Conservation (phyloP, 2,113 vertebrate genomes). For the Entomyzon cyanotis region DNA sequence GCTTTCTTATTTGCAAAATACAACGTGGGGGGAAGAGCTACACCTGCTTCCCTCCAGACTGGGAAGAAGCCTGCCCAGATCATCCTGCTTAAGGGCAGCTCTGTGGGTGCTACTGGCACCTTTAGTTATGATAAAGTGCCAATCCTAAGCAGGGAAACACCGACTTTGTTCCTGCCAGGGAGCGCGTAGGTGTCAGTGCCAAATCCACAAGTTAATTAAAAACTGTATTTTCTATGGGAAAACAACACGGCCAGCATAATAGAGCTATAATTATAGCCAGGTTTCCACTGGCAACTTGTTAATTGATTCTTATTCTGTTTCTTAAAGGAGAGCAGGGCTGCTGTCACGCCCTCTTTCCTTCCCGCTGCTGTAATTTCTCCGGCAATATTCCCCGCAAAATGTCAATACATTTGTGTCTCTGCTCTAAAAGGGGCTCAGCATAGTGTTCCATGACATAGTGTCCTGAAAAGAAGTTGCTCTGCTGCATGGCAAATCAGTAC, state of each 20-base stretch:
- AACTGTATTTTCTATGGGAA: slow-evolving; percentile 50
- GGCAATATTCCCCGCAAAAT: not conserved
- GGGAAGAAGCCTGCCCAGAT: not conserved
- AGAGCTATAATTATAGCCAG: slow-evolving; percentile 59
- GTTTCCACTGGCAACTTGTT: slow-evolving; percentile 65
- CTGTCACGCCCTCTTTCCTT: slow-evolving; percentile 25
- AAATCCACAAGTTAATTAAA: slow-evolving; percentile 65
- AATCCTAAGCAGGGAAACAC: slow-evolving; percentile 5
- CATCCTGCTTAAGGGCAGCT: not conserved
- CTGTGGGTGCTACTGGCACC: not conserved
- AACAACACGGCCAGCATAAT: slow-evolving; percentile 47
- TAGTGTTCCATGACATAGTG: not conserved
- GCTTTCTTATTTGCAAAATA: not conserved
- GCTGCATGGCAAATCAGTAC: not conserved
- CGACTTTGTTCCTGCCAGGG: not conserved
- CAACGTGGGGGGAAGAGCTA: not conserved
- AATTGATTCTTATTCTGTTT: slow-evolving; percentile 55
- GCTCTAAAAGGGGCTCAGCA: not conserved
- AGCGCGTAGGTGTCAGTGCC: not conserved
- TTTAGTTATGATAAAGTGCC: not conserved
- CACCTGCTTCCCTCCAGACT: not conserved
- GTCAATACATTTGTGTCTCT: not conserved
- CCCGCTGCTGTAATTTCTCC: not conserved
- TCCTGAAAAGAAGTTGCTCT: slow-evolving; percentile 22
- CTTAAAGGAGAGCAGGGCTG: slow-evolving; percentile 34